These are phyloP conservation scores for Cyclophora punctaria DNA, from an alignment of 2,888 invertebrate genomes.

Conservation along the genomic window DNA sequence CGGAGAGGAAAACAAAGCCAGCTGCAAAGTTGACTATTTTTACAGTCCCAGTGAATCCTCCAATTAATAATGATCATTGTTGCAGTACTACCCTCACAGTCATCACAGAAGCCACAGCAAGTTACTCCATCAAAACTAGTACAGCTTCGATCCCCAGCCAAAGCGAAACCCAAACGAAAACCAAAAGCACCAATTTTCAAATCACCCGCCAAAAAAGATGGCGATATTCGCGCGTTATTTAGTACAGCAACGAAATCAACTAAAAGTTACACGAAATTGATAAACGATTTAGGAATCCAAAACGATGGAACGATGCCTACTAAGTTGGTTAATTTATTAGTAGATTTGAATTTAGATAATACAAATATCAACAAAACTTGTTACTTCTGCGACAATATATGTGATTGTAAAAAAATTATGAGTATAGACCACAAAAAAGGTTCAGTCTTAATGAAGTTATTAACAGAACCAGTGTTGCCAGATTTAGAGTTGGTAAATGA, in stretches of 20 bases:
- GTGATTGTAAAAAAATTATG: constrained; percentile 49
- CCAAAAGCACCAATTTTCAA: constrained; percentile 38
- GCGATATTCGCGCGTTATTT: constrained; percentile 75
- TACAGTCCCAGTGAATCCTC: no score
- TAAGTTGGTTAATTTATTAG: constrained; percentile 51
- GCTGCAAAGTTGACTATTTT: no score
- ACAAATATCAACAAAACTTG: constrained; percentile 41
- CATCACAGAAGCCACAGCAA: no score
- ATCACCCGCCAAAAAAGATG: constrained; percentile 55
- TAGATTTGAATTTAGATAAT: constrained; percentile 60
- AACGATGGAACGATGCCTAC: constrained; percentile 50
- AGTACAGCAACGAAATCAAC: constrained; percentile 62
- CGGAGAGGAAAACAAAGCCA: no score
- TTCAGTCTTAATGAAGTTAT: constrained; percentile 21
- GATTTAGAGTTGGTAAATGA: constrained; percentile 49
- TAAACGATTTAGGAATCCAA: constrained; percentile 54
- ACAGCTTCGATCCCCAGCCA: constrained; percentile 21
- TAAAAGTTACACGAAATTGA: constrained; percentile 59
- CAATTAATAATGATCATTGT: no score
- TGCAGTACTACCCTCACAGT: no score
- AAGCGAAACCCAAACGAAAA: constrained; percentile 30
- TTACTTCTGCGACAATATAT: constrained; percentile 57
- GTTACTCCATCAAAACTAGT: no score
- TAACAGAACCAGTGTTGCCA: constrained; percentile 39
- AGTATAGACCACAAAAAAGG: constrained; percentile 23